Base-by-base conservation (phyloP, 2,888 invertebrate species). In the Arrhopalites spinosus region DNA sequence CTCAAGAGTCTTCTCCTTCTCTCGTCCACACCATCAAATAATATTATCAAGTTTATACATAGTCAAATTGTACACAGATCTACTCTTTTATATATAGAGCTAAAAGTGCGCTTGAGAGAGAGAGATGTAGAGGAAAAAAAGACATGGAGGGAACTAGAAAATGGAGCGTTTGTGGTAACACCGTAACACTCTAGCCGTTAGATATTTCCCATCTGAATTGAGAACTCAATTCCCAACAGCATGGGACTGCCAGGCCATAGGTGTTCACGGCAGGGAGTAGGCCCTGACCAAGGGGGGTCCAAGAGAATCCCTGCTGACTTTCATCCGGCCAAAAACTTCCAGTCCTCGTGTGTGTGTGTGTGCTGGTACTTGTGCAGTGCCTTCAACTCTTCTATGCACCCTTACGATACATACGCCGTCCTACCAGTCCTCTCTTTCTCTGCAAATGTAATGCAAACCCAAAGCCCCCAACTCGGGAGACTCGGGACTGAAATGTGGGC, bases 211-310 rank as follows among this genome's bases (percentile, higher is more conserved):
- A 77, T 73, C 77, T 79, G 82, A 80, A 81, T 82, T 81, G 82
- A 82, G 82, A 25, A 20, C 3, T 36, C 5, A 36, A 11, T 82
- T 82, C 82, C 81, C 82, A 81, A 80, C 82, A 80, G 81, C 80
- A 79, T 81, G 82, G 76, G 77, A 75, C 76, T 64, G 70, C 79
- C 78, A 77, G 79, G 79, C 82, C 81, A 78, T 81, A 82, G 82
- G 82, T 82, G 82, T 80, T 79, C 81, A 76, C 81, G 75, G 77
- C 82, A 77, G 80, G 82, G 78, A 47, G 61, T 78, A 70, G 74
- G 75, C 74, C 79, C 78, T 76, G 76, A 68, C 76, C 78, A 81
- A 78, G 36, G 11, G 36, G 81, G 77, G 80, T 75, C 79, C 75
- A 75, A 77, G 69, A 76, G 78, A 79, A 76, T 72, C 75, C 80